phyloP scores from a whole-genome alignment of 2,888 invertebrate species.

The Cryptosula pallasiana region DNA sequence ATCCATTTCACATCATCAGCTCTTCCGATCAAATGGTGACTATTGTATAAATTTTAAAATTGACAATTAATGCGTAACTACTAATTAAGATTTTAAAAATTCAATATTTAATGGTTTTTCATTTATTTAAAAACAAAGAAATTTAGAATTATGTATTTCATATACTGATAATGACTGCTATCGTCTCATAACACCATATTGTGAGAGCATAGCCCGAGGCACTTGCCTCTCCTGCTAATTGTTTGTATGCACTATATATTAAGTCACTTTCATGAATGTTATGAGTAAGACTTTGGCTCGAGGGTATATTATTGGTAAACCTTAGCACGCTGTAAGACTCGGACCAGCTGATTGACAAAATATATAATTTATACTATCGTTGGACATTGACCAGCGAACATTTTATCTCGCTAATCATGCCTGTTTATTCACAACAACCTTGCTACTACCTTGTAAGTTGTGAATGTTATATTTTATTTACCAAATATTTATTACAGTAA shows the following conservation, averaged over 20 bases:
- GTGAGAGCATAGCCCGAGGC: slow-evolving; percentile 8
- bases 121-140: no score
- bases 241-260: slow-evolving; percentile 22
- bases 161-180: no score
- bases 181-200: not conserved
- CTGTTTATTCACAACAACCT: not conserved
- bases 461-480: no score
- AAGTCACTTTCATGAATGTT: not conserved
- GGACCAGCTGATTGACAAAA: not conserved
- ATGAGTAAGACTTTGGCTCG: not conserved
- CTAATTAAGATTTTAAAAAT: no score
- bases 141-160: no score
- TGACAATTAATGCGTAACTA: no score
- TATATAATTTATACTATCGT: no score
- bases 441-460: not conserved
- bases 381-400: no score
- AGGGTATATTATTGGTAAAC: not conserved
- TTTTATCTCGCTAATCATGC: not conserved
- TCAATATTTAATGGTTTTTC: no score
- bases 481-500: no score
- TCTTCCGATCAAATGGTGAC: not conserved
- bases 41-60: no score
- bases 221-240: not conserved
- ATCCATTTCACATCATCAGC: not conserved
- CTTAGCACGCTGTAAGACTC: not conserved